Evolutionary conservation across 2,888 invertebrate species (phyloP).

Genomic region (Phrixothrix hirtus): DNA sequence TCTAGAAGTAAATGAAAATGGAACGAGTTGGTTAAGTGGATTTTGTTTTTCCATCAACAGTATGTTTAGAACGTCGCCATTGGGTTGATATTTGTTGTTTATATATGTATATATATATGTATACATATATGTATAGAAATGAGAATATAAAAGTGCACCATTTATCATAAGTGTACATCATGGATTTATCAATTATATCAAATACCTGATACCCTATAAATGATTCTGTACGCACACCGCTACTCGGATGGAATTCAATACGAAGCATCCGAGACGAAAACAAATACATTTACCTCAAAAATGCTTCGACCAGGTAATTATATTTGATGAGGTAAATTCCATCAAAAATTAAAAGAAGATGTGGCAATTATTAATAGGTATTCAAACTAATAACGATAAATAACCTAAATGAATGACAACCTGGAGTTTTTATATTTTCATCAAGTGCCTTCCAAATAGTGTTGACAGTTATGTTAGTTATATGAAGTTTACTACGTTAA

Average conservation of each 20-base stretch:
- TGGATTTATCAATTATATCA: conserved; percentile 28
- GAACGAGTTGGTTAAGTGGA: conserved; percentile 53
- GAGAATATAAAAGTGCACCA: conserved; percentile 45
- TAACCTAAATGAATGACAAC: conserved; percentile 35
- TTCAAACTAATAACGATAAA: conserved; percentile 1
- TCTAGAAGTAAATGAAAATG: background rate
- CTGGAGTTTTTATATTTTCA: conserved; percentile 46
- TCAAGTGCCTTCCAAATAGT: conserved; percentile 52
- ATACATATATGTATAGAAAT: conserved; percentile 22
- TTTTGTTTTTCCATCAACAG: conserved; percentile 57
- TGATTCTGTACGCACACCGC: conserved; percentile 32
- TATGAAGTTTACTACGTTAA: conserved; percentile 25
- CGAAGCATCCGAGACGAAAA: conserved; percentile 50
- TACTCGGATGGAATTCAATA: conserved; percentile 48
- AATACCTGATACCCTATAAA: conserved; percentile 30
- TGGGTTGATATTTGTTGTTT: conserved; percentile 53
- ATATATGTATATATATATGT: conserved; percentile 40
- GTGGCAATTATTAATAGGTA: conserved; percentile 2
- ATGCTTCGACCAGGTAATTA: conserved; percentile 50
- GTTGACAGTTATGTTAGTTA: conserved; percentile 55
- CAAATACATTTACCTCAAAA: conserved; percentile 51
- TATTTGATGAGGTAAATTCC: conserved; percentile 32
- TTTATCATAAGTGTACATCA: conserved; percentile 34
- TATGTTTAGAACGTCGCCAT: conserved; percentile 57
- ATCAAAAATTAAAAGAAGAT: conserved; percentile 13